Conservation (phyloP, 2,888 invertebrate species). For the Carabus problematicus region DNA sequence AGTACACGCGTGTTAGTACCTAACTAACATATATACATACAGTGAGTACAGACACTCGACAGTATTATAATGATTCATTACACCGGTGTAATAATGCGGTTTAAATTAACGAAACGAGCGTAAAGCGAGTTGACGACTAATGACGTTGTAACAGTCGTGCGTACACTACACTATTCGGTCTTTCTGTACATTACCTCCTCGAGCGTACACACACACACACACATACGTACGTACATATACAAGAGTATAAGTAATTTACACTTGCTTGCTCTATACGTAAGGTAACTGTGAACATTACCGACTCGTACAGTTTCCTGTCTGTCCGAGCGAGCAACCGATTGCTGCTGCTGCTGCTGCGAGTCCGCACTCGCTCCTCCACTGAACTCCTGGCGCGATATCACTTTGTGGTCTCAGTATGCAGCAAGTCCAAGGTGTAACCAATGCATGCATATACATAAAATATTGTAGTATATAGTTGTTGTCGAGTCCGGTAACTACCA, state of each 20-base stretch:
- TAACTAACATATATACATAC: no score
- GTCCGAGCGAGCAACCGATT: slow-evolving; percentile 5
- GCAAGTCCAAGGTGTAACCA: no score
- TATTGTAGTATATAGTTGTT: slow-evolving; percentile 24
- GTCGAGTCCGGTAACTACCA: slow-evolving; percentile 27
- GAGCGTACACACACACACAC: slow-evolving; percentile 17
- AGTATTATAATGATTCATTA: slow-evolving; percentile 33
- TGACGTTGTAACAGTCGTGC: slow-evolving; percentile 34
- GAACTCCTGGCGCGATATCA: slow-evolving; percentile 6
- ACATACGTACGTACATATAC: neutral
- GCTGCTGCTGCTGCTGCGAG: neutral
- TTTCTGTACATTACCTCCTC: neutral
- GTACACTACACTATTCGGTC: no score
- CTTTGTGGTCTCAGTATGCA: neutral
- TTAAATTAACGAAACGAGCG: slow-evolving; percentile 42
- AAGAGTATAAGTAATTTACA: slow-evolving; percentile 24
- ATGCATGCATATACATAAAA: no score
- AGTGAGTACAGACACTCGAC: no score
- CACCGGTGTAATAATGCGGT: slow-evolving; percentile 39
- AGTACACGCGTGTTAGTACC: no score
- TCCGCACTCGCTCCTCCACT: neutral
- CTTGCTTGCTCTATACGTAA: slow-evolving; percentile 11
- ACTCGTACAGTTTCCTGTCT: slow-evolving; percentile 34
- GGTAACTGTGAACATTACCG: slow-evolving; percentile 26
- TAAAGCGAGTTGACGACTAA: slow-evolving; percentile 38